phyloP scores from a whole-genome alignment of 2,113 vertebrate genomes.

The Pyxicephalus adspersus region DNA sequence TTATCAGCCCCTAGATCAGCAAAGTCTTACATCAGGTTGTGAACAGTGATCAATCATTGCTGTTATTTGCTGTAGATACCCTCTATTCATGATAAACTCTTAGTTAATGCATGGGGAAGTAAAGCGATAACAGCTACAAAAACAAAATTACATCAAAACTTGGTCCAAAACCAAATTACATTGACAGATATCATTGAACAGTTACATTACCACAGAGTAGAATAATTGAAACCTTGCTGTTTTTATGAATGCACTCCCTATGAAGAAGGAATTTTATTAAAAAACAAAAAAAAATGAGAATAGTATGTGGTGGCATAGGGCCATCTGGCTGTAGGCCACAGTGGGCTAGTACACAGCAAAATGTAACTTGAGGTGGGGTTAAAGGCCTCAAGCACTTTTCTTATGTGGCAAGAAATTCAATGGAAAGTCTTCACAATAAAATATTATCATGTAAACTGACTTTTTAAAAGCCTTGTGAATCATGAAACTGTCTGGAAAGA shows the following conservation, averaged over 20 bases:
- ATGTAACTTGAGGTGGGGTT: slow-evolving; percentile 27
- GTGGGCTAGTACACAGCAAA: slow-evolving; percentile 1
- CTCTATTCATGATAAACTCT: slow-evolving; percentile 10
- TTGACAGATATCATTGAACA: slow-evolving; percentile 46
- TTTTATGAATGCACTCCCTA: slow-evolving; percentile 35
- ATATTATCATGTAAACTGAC: slow-evolving; percentile 27
- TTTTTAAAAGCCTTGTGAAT: slow-evolving; percentile 8
- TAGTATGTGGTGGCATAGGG: slow-evolving; percentile 22
- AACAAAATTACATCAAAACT: slow-evolving; percentile 38
- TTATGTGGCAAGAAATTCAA: slow-evolving; percentile 13
- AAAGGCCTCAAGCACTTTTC: slow-evolving; percentile 27
- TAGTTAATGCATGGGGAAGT: slow-evolving; percentile 28
- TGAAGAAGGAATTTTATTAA: slow-evolving; percentile 46
- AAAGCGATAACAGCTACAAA: slow-evolving; percentile 17
- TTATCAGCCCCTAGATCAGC: not conserved
- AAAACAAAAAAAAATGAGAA: slow-evolving; percentile 16
- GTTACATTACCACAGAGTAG: slow-evolving; percentile 21
- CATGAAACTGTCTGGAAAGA: slow-evolving; percentile 17
- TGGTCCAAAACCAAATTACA: slow-evolving; percentile 16
- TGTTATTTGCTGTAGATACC: slow-evolving; percentile 5
- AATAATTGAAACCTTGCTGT: slow-evolving; percentile 43
- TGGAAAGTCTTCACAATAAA: slow-evolving; percentile 34
- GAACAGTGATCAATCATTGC: not conserved
- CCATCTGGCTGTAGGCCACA: slow-evolving; percentile 40
- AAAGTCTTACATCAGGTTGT: not conserved